phyloP scores from a whole-genome alignment of 2,113 vertebrate genomes.

The Pelvicachromis taeniatus region DNA sequence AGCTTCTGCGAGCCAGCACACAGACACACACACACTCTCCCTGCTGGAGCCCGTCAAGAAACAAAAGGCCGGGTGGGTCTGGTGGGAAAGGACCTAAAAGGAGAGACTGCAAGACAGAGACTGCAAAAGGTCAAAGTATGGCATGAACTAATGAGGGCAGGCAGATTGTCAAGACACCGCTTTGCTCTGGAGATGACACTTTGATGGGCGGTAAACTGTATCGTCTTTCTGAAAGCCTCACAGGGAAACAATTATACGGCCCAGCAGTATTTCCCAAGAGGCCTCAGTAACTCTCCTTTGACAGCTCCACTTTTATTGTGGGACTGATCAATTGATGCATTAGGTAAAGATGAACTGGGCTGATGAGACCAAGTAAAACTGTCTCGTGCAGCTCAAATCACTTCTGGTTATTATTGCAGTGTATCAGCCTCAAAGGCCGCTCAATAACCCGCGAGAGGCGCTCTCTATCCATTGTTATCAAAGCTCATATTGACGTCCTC shows the following conservation, averaged over 20 bases:
- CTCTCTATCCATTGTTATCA: conserved; percentile 24
- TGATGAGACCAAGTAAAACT: background rate
- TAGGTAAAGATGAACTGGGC: background rate
- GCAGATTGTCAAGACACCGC: conserved; percentile 4
- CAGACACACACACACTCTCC: background rate
- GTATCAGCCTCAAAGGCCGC: conserved; percentile 7
- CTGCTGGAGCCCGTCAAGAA: conserved; percentile 12
- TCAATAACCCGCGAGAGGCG: conserved; percentile 38
- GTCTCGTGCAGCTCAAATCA: background rate
- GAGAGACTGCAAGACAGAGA: background rate
- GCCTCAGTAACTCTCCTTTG: background rate
- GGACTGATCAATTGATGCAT: background rate
- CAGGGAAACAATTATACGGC: background rate
- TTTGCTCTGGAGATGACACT: background rate
- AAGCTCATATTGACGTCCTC: conserved; percentile 19
- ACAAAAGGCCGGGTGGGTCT: conserved; percentile 38
- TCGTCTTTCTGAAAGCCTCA: background rate
- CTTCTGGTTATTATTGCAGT: conserved; percentile 1
- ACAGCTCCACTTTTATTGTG: background rate
- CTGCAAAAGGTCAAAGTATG: conserved; percentile 49
- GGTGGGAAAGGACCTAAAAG: conserved; percentile 16
- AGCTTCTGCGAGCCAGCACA: conserved; percentile 16
- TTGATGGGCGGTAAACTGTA: conserved; percentile 18
- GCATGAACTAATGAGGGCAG: conserved; percentile 41
- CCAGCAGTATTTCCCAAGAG: background rate